phyloP scores from a whole-genome alignment of 2,888 invertebrate genomes.

The Tetramorium bicarinatum region DNA sequence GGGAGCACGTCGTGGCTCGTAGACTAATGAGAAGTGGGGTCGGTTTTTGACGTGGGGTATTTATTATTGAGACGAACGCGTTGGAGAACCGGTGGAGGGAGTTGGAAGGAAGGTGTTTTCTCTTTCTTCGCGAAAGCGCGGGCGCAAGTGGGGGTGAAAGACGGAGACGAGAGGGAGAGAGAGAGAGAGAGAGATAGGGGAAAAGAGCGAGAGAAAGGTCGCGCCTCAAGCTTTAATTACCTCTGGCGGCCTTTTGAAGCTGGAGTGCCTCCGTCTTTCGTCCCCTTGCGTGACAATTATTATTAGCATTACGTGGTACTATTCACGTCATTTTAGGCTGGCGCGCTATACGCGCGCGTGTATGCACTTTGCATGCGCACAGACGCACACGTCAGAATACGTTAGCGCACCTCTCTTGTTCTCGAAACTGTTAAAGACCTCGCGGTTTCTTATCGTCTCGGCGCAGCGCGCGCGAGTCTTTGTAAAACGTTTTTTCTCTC shows the following conservation, averaged over 20 bases:
- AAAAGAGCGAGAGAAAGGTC: conserved; percentile 73
- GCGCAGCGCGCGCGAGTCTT: conserved; percentile 33
- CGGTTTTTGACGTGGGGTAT: conserved; percentile 74
- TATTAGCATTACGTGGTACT: conserved; percentile 67
- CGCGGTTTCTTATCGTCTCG: conserved; percentile 43
- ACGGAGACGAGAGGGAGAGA: conserved; percentile 3
- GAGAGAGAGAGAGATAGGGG: conserved; percentile 6
- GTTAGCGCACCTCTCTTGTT: conserved; percentile 37
- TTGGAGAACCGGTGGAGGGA: conserved; percentile 43
- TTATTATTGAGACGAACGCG: conserved; percentile 80
- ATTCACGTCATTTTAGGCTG: conserved; percentile 54
- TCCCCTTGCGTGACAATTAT: conserved; percentile 70
- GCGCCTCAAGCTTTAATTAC: conserved; percentile 82
- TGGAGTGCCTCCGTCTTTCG: conserved; percentile 61
- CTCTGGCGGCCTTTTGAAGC: conserved; percentile 78
- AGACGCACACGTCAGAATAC: conserved; percentile 30
- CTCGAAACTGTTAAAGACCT: conserved; percentile 38
- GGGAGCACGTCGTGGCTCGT: conserved; percentile 45
- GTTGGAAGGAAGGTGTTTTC: conserved; percentile 31
- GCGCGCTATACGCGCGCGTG: background rate
- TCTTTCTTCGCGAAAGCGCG: conserved; percentile 43
- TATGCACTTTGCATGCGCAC: conserved; percentile 32
- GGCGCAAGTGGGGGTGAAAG: conserved; percentile 23
- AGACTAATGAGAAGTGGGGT: conserved; percentile 77
- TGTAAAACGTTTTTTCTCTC: conserved; percentile 26